phyloP scores from a whole-genome alignment of 2,888 invertebrate species.

The Trichacis sp. region DNA sequence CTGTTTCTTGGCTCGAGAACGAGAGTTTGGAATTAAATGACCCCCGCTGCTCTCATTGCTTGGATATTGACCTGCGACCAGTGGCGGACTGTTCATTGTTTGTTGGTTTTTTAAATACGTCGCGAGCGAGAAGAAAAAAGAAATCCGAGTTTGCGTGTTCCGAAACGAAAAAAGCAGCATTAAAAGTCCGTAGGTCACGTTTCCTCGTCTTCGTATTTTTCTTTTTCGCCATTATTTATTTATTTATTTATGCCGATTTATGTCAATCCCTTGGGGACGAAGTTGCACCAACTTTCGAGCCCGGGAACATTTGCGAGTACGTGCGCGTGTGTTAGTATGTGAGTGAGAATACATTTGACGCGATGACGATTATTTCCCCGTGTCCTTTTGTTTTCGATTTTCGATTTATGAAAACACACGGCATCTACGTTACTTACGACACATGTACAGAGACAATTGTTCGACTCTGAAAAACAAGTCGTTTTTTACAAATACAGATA shows the following conservation, averaged over 20 bases:
- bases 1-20: slow-evolving; percentile 37
- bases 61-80: slow-evolving; percentile 26
- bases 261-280: too few relatives aligned
- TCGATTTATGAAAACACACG: slow-evolving; percentile 14
- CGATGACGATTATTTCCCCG: slow-evolving; percentile 35
- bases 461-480: slow-evolving; percentile 56
- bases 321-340: slow-evolving; percentile 43
- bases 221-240: slow-evolving; percentile 32
- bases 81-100: slow-evolving; percentile 3
- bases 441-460: slow-evolving; percentile 66
- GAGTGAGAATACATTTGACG: slow-evolving; percentile 49
- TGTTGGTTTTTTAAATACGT: too few relatives aligned
- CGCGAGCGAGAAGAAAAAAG: too few relatives aligned
- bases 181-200: slow-evolving; percentile 57
- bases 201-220: slow-evolving; percentile 12
- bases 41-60: slow-evolving; percentile 37
- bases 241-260: slow-evolving; percentile 19
- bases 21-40: slow-evolving; percentile 23
- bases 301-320: too few relatives aligned
- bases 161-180: slow-evolving; percentile 24
- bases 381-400: slow-evolving; percentile 13
- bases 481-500: slow-evolving; percentile 62
- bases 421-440: slow-evolving; percentile 41
- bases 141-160: slow-evolving; percentile 2
- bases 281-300: too few relatives aligned